A percentile compares a stretch with the other conserved stretches of the same genome.
phyloP scores from a whole-genome alignment of 1,140 invertebrate species.

The Drosophila pseudoobscura region DNA sequence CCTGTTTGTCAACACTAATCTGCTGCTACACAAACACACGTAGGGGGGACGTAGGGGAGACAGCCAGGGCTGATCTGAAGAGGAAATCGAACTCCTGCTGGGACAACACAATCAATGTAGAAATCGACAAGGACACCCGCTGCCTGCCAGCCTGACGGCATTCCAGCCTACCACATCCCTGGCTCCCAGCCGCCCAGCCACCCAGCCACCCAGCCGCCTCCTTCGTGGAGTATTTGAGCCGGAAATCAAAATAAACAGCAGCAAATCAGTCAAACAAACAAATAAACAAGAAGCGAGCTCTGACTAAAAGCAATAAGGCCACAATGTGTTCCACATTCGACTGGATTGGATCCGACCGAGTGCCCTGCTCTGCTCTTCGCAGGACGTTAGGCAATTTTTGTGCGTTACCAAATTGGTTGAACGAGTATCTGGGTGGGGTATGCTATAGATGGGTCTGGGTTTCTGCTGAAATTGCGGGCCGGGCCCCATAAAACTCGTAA shows the following conservation, averaged over 20 bases:
- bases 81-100: constrained; percentile 62
- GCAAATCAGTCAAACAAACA: constrained; percentile 80
- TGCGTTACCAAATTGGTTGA: constrained; percentile 51
- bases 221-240: constrained; percentile 64
- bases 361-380: constrained; percentile 6
- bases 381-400: constrained; percentile 52
- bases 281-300: constrained; percentile 58
- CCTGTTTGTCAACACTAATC: constrained; percentile 78
- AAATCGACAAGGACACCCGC: constrained; percentile 62
- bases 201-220: constrained; percentile 1
- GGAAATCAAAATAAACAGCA: constrained; percentile 79
- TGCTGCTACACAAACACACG: constrained; percentile 42
- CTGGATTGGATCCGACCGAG: constrained; percentile 22
- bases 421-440: not conserved
- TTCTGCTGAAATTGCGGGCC: not conserved
- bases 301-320: constrained; percentile 72
- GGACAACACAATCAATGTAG: constrained; percentile 76
- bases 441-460: not conserved
- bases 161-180: too few relatives aligned
- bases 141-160: constrained; percentile 11
- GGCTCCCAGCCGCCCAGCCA: not conserved
- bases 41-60: too few relatives aligned
- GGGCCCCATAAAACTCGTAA: constrained; percentile 22
- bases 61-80: constrained; percentile 1
- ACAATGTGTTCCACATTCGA: constrained; percentile 50